These are phyloP conservation scores for Philopedon plagiatum DNA, from an alignment of 2,888 invertebrate species.

Conservation along the genomic window DNA sequence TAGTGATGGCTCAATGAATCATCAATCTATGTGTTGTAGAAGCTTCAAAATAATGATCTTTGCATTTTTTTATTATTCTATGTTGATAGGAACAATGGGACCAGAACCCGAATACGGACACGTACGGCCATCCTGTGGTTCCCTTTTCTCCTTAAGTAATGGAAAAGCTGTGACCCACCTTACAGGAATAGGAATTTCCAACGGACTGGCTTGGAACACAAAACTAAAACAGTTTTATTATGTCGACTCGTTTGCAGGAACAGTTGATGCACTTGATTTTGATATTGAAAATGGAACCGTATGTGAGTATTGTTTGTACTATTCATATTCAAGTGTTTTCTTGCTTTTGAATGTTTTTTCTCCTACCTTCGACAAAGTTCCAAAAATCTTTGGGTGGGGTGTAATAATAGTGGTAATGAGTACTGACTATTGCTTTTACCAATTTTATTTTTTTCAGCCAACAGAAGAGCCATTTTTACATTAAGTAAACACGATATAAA, in stretches of 20 bases:
- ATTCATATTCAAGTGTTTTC: not conserved
- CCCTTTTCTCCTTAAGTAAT: constrained; percentile 54
- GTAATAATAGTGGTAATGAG: too few species aligned
- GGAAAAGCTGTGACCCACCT: constrained; percentile 53
- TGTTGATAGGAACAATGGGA: too few species aligned
- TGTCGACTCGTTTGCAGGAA: constrained; percentile 78
- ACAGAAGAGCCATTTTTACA: constrained; percentile 74
- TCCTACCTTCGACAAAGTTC: too few species aligned
- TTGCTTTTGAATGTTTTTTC: not conserved
- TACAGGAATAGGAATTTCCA: constrained; percentile 64
- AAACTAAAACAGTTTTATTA: constrained; percentile 81
- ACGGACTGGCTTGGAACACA: constrained; percentile 81
- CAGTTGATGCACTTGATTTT: constrained; percentile 77
- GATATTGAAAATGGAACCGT: constrained; percentile 72
- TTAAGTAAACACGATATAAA: constrained; percentile 66
- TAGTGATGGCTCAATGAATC: too few species aligned
- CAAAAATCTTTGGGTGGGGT: too few species aligned
- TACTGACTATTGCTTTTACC: not conserved
- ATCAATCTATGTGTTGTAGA: too few species aligned
- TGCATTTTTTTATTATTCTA: too few species aligned
- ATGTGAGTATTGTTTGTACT: constrained; percentile 52
- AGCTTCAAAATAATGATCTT: too few species aligned
- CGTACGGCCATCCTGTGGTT: too few species aligned
- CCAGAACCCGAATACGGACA: too few species aligned
- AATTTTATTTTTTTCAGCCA: constrained; percentile 69